Conservation (phyloP, 2,113 vertebrate species). For the Megaceryle maxima region DNA sequence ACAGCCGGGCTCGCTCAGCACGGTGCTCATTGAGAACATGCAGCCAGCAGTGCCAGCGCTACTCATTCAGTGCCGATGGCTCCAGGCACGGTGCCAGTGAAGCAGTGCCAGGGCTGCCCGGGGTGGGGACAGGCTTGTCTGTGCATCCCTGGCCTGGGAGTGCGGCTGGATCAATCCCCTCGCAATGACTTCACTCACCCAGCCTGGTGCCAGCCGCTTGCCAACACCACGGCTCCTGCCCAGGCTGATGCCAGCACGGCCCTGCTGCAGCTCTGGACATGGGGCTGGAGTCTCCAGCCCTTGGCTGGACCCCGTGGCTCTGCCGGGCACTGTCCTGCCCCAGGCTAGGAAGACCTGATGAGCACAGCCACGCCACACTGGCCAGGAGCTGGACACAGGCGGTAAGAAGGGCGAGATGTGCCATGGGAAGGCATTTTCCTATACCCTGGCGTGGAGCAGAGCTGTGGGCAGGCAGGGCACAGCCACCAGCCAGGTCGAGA, state of each 20-base stretch:
- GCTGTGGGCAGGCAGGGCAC: neutral
- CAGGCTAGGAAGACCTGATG: neutral
- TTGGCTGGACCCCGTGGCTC: fast-evolving
- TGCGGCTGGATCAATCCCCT: neutral
- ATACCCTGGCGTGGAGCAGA: fast-evolving
- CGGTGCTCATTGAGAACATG: fast-evolving
- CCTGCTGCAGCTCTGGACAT: fast-evolving
- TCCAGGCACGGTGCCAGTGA: neutral
- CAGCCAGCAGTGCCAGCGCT: fast-evolving
- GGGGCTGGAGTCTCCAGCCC: neutral
- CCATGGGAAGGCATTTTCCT: neutral
- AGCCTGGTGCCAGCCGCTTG: neutral
- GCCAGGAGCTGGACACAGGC: fast-evolving
- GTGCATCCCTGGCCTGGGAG: fast-evolving
- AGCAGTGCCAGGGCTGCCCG: neutral
- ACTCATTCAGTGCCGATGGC: fast-evolving
- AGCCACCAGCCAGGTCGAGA: neutral
- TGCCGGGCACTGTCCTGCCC: fast-evolving
- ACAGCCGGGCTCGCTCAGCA: neutral
- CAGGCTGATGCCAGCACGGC: fast-evolving
- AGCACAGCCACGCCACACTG: neutral
- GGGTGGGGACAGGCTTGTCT: neutral
- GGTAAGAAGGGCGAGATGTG: fast-evolving
- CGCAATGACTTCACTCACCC: fast-evolving
- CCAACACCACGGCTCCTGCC: fast-evolving